phyloP scores from a whole-genome alignment of 2,888 invertebrate species.

The Syritta pipiens region DNA sequence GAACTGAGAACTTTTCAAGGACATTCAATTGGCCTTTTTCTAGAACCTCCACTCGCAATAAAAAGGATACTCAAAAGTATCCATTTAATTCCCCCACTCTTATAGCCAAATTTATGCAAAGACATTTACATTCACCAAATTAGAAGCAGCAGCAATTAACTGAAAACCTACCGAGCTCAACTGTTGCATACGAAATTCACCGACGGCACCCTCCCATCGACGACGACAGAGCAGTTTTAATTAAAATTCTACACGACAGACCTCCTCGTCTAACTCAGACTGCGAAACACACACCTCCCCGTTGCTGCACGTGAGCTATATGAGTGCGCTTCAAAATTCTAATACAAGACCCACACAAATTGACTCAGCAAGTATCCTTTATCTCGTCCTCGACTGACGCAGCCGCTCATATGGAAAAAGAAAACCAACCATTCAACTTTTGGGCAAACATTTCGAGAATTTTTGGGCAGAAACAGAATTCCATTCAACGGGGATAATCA shows the following conservation, averaged over 20 bases:
- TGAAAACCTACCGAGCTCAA: not conserved
- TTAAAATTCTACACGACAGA: conserved; percentile 19
- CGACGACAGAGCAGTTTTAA: conserved; percentile 1
- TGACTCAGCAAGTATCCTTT: not conserved
- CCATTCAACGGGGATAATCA: not conserved
- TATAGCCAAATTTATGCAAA: not conserved
- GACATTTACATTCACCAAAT: not conserved
- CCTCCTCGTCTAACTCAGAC: too few relatives aligned
- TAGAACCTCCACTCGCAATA: too few relatives aligned
- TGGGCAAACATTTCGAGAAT: conserved; percentile 16
- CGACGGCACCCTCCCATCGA: not conserved
- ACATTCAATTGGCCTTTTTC: too few relatives aligned
- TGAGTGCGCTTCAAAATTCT: not conserved
- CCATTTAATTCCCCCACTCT: not conserved
- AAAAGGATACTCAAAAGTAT: not conserved
- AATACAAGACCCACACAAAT: not conserved
- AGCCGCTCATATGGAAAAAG: too few relatives aligned
- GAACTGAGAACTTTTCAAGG: too few relatives aligned
- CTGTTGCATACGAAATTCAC: not conserved
- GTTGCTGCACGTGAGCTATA: not conserved
- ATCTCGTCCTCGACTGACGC: too few relatives aligned
- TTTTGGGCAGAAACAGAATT: not conserved
- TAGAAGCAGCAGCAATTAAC: conserved; percentile 23
- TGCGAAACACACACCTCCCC: too few relatives aligned
- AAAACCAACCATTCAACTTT: too few relatives aligned